A percentile compares a stretch with the other conserved stretches of the same genome.
These are phyloP conservation scores for Chloroclysta siterata DNA, from an alignment of 2,888 invertebrate species.

Conservation along the genomic window DNA sequence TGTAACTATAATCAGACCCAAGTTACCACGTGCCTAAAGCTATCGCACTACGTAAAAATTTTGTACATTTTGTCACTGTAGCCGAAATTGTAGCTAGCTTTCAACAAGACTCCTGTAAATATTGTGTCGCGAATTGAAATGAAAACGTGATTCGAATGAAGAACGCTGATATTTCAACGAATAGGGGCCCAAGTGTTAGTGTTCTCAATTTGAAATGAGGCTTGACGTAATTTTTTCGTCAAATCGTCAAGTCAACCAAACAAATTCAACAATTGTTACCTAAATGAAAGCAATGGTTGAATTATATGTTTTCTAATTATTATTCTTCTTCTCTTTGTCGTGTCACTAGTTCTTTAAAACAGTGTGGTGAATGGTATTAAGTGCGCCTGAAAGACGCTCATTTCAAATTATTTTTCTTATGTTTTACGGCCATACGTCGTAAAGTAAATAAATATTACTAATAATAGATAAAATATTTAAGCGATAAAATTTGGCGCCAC, in stretches of 20 bases:
- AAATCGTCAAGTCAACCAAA: background rate
- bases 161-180: slow-evolving; percentile 18
- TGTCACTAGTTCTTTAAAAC: too few relatives aligned
- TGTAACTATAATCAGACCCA: too few relatives aligned
- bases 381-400: too few relatives aligned
- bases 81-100: slow-evolving; percentile 27
- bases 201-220: slow-evolving; percentile 28
- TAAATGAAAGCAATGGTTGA: too few relatives aligned
- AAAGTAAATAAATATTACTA: too few relatives aligned
- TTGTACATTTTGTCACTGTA: slow-evolving; percentile 33
- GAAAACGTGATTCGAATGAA: slow-evolving; percentile 30
- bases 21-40: too few relatives aligned
- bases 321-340: too few relatives aligned
- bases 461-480: too few relatives aligned
- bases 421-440: too few relatives aligned
- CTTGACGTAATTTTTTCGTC: background rate
- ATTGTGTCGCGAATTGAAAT: slow-evolving; percentile 32
- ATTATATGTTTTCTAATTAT: too few relatives aligned
- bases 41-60: slow-evolving; percentile 22
- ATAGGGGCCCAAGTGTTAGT: slow-evolving; percentile 17
- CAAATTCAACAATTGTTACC: background rate
- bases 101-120: slow-evolving; percentile 31
- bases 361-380: background rate
- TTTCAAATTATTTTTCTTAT: too few relatives aligned
- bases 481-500: too few relatives aligned